phyloP scores from a whole-genome alignment of 1,140 invertebrate genomes.

The Mactra quadrangularis region DNA sequence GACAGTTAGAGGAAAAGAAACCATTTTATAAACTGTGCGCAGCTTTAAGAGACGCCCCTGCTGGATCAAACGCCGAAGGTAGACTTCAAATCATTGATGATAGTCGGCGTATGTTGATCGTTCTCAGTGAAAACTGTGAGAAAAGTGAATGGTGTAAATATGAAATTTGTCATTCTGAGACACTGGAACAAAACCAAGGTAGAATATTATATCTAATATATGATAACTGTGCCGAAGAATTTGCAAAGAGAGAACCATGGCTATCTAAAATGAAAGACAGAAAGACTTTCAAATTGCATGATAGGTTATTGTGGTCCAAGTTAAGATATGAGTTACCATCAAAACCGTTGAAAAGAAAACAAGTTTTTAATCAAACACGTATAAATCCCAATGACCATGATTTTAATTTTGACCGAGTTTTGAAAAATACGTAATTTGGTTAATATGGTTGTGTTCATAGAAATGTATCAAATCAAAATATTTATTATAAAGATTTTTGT shows the following conservation, averaged over 20 bases:
- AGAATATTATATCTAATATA: constrained; percentile 65
- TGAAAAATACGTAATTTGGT: no score
- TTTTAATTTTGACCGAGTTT: no score
- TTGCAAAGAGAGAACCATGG: constrained; percentile 62
- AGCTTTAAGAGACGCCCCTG: constrained; percentile 33
- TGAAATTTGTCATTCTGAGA: constrained; percentile 62
- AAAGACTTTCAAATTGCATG: constrained; percentile 60
- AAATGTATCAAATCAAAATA: no score
- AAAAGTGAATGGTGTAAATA: constrained; percentile 58
- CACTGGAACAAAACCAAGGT: constrained; percentile 61
- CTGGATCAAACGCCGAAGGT: constrained; percentile 45
- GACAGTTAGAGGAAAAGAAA: constrained; percentile 62
- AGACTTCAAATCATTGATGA: constrained; percentile 57
- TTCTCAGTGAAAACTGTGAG: constrained; percentile 60
- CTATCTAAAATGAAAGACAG: constrained; percentile 57
- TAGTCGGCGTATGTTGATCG: constrained; percentile 55
- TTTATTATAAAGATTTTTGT: no score
- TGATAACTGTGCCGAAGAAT: constrained; percentile 52
- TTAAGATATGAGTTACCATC: constrained; percentile 67
- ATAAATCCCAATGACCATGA: neutral
- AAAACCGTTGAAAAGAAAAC: constrained; percentile 23
- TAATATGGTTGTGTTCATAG: no score
- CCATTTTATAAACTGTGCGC: constrained; percentile 60
- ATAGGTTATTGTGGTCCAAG: constrained; percentile 69
- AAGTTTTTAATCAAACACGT: no score